Evolutionary conservation across 2,113 vertebrate species (phyloP), one percentile per base, ranked within the genome.

Genomic region (Forbesichthys papilliferus): DNA sequence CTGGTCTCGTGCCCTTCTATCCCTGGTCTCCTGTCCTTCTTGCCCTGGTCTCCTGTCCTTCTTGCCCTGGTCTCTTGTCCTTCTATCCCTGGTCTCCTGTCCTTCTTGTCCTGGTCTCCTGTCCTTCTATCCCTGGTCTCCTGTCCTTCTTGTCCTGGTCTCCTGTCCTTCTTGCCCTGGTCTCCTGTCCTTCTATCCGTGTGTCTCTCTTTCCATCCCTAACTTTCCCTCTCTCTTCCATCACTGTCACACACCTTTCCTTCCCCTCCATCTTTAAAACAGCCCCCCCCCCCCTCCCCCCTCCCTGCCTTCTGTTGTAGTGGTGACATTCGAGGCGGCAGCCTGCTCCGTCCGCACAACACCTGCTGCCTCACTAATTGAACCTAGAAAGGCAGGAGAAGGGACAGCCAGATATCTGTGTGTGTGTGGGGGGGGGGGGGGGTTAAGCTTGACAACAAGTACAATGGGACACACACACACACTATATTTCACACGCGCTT

Each of bases 281-380:
- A 11, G 3, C 51, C 51, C 9, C 51, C 51, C 51, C 61, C 20
- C 36, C 1, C 42, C n/a, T 48, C n/a, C 63, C 66, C 69, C 68
- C 69, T 67, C 51, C 14, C 75, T 9, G 64, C 65, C 77, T 58
- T 69, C 71, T 9, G 16, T 75, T 20, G 62, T 68, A 73, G 63
- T 87, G 87, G 88, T 87, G 81, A 77, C 79, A 80, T 80, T 78
- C 73, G 81, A 88, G 75, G 77, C 75, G 62, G 78, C 78, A 86
- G 65, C 79, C 82, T 83, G 79, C 69, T 81, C 74, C 16, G 73
- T 74, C 59, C 60, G 46, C 0, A 65, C 75, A 51, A 73, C 88
- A 90, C 84, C 88, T 91, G 86, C 78, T 87, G 72, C 76, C 72
- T 72, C 68, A 7, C 79, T 85, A 85, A 87, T 88, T 81, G 81